Evolutionary conservation across 2,888 invertebrate species (phyloP).

Genomic region (Ganaspis brasiliensis): DNA sequence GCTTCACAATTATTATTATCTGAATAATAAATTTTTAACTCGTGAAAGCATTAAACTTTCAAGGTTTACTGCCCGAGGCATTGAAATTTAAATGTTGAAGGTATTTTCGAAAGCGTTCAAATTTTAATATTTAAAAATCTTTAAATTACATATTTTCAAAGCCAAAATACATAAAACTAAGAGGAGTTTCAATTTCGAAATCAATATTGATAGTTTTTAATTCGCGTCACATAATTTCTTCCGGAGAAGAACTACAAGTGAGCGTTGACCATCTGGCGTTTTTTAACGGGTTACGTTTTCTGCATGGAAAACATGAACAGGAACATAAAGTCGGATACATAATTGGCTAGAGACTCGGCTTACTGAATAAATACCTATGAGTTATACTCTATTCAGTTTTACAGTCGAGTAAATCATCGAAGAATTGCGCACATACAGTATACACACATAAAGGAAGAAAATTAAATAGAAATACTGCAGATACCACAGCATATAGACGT

Average conservation of each 20-base stretch:
- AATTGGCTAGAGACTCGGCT: slow-evolving; percentile 15
- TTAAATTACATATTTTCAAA: neutral
- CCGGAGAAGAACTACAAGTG: slow-evolving; percentile 12
- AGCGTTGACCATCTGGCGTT: slow-evolving; percentile 17
- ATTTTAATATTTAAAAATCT: no score
- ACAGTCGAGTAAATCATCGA: slow-evolving; percentile 12
- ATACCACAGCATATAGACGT: neutral
- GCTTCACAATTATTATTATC: no score
- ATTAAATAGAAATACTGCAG: neutral
- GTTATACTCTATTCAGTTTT: slow-evolving; percentile 14
- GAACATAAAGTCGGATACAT: slow-evolving; percentile 24
- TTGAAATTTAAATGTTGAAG: no score
- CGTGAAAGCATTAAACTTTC: no score
- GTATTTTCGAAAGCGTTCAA: no score
- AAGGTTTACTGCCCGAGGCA: no score
- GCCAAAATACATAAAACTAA: neutral
- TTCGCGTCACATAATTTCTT: slow-evolving; percentile 28
- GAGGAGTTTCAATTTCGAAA: neutral
- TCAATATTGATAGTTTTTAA: neutral
- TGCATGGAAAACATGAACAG: slow-evolving; percentile 13
- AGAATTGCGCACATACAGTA: neutral
- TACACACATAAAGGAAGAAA: neutral
- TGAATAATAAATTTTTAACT: no score
- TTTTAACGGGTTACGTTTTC: slow-evolving; percentile 28
- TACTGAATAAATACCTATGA: slow-evolving; percentile 16